phyloP scores from a whole-genome alignment of 2,113 vertebrate species.

The Tyto alba region DNA sequence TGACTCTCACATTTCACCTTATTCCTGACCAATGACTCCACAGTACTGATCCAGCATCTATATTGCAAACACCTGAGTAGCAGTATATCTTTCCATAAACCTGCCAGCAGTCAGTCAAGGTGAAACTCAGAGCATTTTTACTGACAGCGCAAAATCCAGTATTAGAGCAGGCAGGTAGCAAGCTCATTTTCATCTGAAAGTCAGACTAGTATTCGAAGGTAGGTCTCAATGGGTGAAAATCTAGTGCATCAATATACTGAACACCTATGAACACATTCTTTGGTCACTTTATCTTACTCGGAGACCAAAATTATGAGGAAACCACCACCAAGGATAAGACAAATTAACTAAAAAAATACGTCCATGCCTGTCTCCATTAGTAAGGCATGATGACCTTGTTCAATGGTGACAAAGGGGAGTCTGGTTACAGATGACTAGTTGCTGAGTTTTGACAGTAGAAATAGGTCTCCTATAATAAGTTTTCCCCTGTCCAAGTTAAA shows the following conservation, averaged over 20 bases:
- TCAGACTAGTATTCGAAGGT: neutral
- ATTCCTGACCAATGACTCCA: neutral
- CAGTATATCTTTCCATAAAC: neutral
- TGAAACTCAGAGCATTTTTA: neutral
- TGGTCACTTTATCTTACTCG: neutral
- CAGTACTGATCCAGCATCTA: neutral
- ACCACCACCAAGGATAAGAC: neutral
- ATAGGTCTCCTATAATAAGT: neutral
- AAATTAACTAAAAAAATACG: neutral
- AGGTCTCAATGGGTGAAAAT: neutral
- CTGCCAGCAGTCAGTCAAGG: neutral
- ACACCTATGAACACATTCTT: neutral
- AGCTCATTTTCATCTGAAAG: neutral
- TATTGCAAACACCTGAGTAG: neutral
- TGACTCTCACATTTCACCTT: neutral
- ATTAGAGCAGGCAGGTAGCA: neutral
- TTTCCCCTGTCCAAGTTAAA: neutral
- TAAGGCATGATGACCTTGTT: neutral
- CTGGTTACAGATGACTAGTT: neutral
- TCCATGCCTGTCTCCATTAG: neutral
- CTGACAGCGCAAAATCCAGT: neutral
- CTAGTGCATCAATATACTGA: neutral
- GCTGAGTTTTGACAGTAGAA: slow-evolving; percentile 11
- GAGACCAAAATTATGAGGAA: neutral
- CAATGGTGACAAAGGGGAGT: neutral